Evolutionary conservation across 2,797 vertebrate genomes (phyloP), one percentile per base, ranked within the genome.

Genomic region (Peromyscus attwateri): DNA sequence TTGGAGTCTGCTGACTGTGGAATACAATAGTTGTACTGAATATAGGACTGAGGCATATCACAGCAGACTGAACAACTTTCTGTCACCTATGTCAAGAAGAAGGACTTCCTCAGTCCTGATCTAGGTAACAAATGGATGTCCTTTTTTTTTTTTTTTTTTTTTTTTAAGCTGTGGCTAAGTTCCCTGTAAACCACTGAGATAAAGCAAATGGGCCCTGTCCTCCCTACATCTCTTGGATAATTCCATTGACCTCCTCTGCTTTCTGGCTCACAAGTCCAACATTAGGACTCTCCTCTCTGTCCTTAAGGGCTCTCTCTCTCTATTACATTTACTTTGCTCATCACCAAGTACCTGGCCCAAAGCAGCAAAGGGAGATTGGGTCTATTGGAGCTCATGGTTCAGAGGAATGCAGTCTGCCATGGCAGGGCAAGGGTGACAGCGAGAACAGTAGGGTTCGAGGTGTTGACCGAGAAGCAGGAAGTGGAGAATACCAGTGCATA

Each of bases 221-320:
- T 84, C 27, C 87, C 82, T 91, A 13, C 16, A 27, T 85, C 62
- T 87, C 83, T 95, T n/a, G n/a, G 60, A 55, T 85, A 70, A 52
- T 46, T 34, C 31, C 55, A n/a, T 52, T 34, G 17, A 46, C 34
- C 62, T 60, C 62, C 21, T 76, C 49, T 90, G 62, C 81, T 94
- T 94, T 70, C 29, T 13, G 27, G 34, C 16, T 9, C 25, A 66
- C 17, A 85, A 40, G 49, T 31, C 64, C 37, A 34, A 43, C 29
- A 10, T 55, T 23, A 46, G 29, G 37, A 43, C 11, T 68, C 17
- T 79, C 82, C 43, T 4, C 93, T 34, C 40, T 37, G 1, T 68
- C n/a, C 76, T 66, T 21, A 73, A 94, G 25, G 34, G 8, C 46
- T 87, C 17, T 75, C 46, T 87, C 17, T 75, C 49, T 55, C 68